phyloP scores from a whole-genome alignment of 2,888 invertebrate genomes.

The Ornithoptera alexandrae region DNA sequence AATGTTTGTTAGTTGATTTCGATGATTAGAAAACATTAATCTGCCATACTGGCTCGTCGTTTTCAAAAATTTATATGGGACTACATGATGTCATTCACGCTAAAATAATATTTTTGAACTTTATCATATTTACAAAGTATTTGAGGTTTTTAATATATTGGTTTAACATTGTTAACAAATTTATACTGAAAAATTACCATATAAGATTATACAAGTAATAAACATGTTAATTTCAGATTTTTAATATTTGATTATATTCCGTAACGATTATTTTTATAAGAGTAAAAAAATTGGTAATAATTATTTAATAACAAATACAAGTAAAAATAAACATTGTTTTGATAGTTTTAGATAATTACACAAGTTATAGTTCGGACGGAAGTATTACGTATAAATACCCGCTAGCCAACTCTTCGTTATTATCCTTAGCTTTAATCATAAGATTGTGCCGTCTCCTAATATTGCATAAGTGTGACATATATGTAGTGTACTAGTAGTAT shows the following conservation, averaged over 20 bases:
- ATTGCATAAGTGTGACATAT: slow-evolving; percentile 18
- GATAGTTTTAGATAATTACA: too few species aligned
- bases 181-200: too few species aligned
- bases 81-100: slow-evolving; percentile 40
- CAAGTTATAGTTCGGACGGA: not conserved
- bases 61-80: not conserved
- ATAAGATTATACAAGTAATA: too few species aligned
- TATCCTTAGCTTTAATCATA: slow-evolving; percentile 14
- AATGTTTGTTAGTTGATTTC: slow-evolving; percentile 64
- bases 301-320: too few species aligned
- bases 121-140: too few species aligned
- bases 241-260: too few species aligned
- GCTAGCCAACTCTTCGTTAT: slow-evolving; percentile 18
- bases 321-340: too few species aligned
- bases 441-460: slow-evolving; percentile 11
- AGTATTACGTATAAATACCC: not conserved
- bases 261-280: too few species aligned
- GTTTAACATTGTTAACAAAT: too few species aligned
- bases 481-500: slow-evolving; percentile 13
- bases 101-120: slow-evolving; percentile 19
- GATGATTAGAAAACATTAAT: slow-evolving; percentile 46
- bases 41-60: not conserved
- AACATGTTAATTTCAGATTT: too few species aligned
- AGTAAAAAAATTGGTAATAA: too few species aligned
- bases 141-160: too few species aligned